Evolutionary conservation across 2,888 invertebrate genomes (phyloP), one percentile per base, ranked within the genome.

Genomic region (Mesoligia furuncula): DNA sequence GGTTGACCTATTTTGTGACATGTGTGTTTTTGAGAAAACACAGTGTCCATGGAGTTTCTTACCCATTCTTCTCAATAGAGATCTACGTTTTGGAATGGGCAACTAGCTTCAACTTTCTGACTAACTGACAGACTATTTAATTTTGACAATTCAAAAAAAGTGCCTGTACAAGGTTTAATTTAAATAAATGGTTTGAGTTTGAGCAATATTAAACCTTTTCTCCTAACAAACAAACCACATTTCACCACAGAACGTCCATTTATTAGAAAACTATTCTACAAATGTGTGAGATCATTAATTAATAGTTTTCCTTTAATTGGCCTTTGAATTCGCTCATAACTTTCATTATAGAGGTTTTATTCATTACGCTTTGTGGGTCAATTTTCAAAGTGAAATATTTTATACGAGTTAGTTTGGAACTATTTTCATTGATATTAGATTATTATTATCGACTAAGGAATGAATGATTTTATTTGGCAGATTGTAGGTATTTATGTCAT

Each of bases 271-370:
- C 13, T 27, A 36, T 69, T 54, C 27, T 5, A 51, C 42, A 42
- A 79, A 45, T 71, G 27, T 69, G 31, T 64, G 54, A 62, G 57
- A 24, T 48, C 27, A 65, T 66, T 15, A 45, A 79, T 73, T 66
- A 78, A 77, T 77, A 79, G 66, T 67, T 79, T 64, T 59, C 54
- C 36, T 73, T 45, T 79, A 45, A 79, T 61, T 79, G 42, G 51
- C 54, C 17, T 77, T 79, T 67, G 51, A 15, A 45, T 61, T 54
- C 11, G 70, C 27, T 48, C 36, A 54, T 51, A 64, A 64, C 13
- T 36, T 79, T 79, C 7, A 73, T 36, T 66, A 13, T 17, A 15
- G 15, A 0, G 13, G 59, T 57, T 77, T 62, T 36, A 77, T 68
- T 36, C 2, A 27, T 0, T n/a, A 31, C 24, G 9, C 36, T 48